Percentiles rank a stretch among this genome's conserved stretches.
phyloP scores from a whole-genome alignment of 2,888 invertebrate genomes.

The Anthrax anthrax region DNA sequence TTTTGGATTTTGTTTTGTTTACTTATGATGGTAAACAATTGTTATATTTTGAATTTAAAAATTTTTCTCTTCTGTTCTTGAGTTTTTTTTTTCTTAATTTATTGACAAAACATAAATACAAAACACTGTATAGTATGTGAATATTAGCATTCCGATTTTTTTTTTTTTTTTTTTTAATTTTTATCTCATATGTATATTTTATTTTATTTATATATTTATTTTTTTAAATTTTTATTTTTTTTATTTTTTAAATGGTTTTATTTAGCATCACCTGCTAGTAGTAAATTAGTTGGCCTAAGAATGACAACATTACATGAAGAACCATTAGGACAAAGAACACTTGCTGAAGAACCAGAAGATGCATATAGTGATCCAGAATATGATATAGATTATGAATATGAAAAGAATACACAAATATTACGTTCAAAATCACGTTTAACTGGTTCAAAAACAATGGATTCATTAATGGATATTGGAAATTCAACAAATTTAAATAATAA shows the following conservation, averaged over 20 bases:
- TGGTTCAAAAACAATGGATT: conserved; percentile 74
- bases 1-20: too few species aligned
- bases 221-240: neutral
- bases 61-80: too few species aligned
- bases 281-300: conserved; percentile 62
- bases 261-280: conserved; percentile 67
- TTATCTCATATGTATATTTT: neutral
- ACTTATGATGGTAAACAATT: too few species aligned
- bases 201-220: neutral
- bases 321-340: conserved; percentile 39
- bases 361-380: conserved; percentile 36
- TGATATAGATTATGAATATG: conserved; percentile 31
- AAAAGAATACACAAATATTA: conserved; percentile 25
- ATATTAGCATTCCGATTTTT: neutral
- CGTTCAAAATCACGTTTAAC: conserved; percentile 38
- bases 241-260: conserved; percentile 1
- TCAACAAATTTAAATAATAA: conserved; percentile 26
- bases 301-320: conserved; percentile 92
- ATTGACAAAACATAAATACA: too few species aligned
- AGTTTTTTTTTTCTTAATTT: too few species aligned
- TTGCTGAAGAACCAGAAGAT: conserved; percentile 34
- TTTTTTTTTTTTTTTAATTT: neutral
- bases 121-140: too few species aligned
- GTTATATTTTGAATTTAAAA: too few species aligned
- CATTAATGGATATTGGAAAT: conserved; percentile 57